These are phyloP conservation scores for Neomicropteryx cornuta DNA, from an alignment of 1,140 invertebrate genomes.

Conservation along the genomic window DNA sequence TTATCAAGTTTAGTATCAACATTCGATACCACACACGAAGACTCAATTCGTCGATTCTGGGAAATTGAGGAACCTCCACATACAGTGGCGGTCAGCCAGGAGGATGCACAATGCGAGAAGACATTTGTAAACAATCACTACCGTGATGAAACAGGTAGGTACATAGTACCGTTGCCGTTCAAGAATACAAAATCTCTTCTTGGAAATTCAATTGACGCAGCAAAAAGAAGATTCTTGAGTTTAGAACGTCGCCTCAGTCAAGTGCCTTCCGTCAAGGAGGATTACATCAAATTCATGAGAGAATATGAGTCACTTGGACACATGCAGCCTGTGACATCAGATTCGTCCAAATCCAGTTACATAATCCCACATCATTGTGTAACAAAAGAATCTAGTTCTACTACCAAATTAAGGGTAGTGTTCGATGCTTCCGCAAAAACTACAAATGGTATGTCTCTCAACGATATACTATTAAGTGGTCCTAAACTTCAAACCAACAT, in stretches of 20 bases:
- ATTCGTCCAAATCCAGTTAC: constrained; percentile 6
- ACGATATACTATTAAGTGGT: constrained; percentile 16
- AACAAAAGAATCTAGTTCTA: constrained; percentile 16
- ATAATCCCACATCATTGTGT: constrained; percentile 20
- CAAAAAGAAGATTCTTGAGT: constrained; percentile 11
- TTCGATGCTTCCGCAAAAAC: constrained; percentile 15
- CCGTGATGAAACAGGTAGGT: constrained; percentile 15
- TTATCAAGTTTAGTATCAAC: too few relatives aligned
- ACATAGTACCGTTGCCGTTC: constrained; percentile 20
- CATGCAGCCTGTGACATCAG: constrained; percentile 9
- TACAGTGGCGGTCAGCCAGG: constrained; percentile 8
- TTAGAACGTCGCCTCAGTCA: constrained; percentile 6
- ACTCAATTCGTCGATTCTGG: constrained; percentile 13
- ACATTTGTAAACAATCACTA: constrained; percentile 11
- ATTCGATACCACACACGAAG: too few relatives aligned
- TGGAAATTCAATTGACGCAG: constrained; percentile 15
- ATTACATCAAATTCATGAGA: constrained; percentile 16
- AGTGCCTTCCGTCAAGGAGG: constrained; percentile 8
- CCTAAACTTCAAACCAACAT: constrained; percentile 19
- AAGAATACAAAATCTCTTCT: constrained; percentile 12
- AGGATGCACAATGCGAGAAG: constrained; percentile 15
- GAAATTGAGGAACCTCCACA: constrained; percentile 15
- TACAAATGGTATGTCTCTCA: constrained; percentile 16
- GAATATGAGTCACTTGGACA: constrained; percentile 20
- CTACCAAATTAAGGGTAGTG: constrained; percentile 21